Conservation (phyloP, 1,140 invertebrate species). For the Drosophila guanche region DNA sequence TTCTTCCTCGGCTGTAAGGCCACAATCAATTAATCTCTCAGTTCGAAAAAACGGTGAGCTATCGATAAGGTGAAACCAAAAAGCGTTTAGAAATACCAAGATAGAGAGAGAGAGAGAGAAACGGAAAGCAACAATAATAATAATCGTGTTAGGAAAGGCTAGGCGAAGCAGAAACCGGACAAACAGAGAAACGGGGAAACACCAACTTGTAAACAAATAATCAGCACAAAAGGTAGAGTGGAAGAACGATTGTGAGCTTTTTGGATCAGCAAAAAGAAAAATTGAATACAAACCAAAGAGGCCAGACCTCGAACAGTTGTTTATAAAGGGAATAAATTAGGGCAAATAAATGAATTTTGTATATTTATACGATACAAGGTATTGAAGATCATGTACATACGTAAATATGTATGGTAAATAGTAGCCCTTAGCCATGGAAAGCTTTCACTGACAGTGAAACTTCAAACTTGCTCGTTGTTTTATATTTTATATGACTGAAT, state of each 20-base stretch:
- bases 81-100: conserved; percentile 13
- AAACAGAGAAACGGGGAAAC: conserved; percentile 3
- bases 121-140: conserved; percentile 20
- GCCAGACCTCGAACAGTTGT: conserved; percentile 17
- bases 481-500: conserved; percentile 16
- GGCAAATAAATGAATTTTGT: background rate
- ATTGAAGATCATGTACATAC: conserved; percentile 32
- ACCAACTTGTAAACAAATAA: conserved; percentile 31
- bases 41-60: conserved; percentile 17
- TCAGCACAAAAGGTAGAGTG: conserved; percentile 26
- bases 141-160: conserved; percentile 33
- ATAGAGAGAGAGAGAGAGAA: background rate
- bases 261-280: conserved; percentile 3
- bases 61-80: conserved; percentile 37
- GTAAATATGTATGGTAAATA: too few species aligned
- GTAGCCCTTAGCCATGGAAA: too few species aligned
- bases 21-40: conserved; percentile 23
- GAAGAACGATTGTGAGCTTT: conserved; percentile 22
- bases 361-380: conserved; percentile 16
- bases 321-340: conserved; percentile 36
- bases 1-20: background rate
- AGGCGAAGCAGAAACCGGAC: conserved; percentile 20
- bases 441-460: background rate
- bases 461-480: background rate
- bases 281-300: too few species aligned